A percentile compares a stretch with the other conserved stretches of the same genome.
Conservation (phyloP, 2,797 vertebrate species). For the Manis pentadactyla region DNA sequence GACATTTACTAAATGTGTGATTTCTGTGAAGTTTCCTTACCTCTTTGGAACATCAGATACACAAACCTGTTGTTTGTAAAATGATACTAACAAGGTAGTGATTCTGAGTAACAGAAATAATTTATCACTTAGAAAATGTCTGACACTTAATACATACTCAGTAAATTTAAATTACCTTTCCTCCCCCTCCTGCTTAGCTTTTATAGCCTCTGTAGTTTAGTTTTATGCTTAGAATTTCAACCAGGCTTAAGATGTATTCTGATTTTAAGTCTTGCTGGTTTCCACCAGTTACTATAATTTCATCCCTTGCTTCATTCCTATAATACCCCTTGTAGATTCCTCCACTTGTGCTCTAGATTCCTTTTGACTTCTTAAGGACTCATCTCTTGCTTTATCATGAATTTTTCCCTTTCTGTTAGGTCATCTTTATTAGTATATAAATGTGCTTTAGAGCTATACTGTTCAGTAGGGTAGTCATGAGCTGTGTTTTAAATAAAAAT, state of each 20-base stretch:
- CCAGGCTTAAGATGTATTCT: not conserved
- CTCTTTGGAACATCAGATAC: not conserved
- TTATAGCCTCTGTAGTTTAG: not conserved
- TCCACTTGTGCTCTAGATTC: not conserved
- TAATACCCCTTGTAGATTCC: not conserved
- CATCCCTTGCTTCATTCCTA: not conserved
- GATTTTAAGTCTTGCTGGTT: not conserved
- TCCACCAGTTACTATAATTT: not conserved
- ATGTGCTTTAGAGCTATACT: not conserved
- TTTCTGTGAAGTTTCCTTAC: constrained; percentile 12
- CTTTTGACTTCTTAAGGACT: constrained; percentile 29
- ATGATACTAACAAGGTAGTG: not conserved
- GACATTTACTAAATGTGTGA: not conserved
- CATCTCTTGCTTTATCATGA: not conserved
- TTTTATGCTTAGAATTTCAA: not conserved
- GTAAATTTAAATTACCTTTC: not conserved
- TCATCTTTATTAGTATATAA: not conserved
- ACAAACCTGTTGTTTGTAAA: not conserved
- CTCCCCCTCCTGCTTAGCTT: not conserved
- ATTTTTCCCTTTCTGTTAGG: not conserved
- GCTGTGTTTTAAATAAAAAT: not conserved
- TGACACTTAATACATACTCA: not conserved
- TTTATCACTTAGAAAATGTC: constrained; percentile 12
- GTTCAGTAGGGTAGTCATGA: not conserved
- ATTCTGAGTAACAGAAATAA: constrained; percentile 22